Percentiles rank a stretch among this genome's conserved stretches.
phyloP scores from a whole-genome alignment of 2,888 invertebrate species.

The Esperia sulphurella region DNA sequence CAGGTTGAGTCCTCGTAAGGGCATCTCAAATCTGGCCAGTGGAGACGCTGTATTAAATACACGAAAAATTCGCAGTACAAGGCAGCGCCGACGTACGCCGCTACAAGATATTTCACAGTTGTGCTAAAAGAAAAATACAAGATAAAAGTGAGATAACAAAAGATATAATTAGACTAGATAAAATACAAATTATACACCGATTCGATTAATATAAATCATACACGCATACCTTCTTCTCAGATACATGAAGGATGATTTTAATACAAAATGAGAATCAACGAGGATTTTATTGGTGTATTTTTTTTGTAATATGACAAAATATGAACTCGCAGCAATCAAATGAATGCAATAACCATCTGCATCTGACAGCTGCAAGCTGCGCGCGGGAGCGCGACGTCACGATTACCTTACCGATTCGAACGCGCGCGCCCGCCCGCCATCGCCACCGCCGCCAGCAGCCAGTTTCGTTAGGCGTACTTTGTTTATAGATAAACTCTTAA shows the following conservation, averaged over 20 bases:
- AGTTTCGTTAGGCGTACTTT: no score
- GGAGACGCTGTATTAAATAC: constrained; percentile 57
- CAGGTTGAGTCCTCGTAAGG: constrained; percentile 63
- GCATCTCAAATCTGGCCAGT: constrained; percentile 73
- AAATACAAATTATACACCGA: not conserved
- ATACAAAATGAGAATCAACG: no score
- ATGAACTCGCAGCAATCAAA: no score
- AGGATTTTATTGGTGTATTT: no score
- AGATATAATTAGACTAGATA: not conserved
- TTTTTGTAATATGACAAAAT: no score
- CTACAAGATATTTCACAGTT: constrained; percentile 49
- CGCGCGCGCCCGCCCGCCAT: no score
- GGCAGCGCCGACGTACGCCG: constrained; percentile 36
- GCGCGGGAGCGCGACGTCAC: no score
- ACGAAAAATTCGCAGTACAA: constrained; percentile 80
- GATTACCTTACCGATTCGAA: no score
- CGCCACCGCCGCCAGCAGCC: no score
- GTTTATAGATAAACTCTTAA: no score
- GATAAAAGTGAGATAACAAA: constrained; percentile 1
- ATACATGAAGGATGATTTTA: constrained; percentile 30
- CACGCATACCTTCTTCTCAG: constrained; percentile 40
- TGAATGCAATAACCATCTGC: no score
- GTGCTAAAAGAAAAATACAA: constrained; percentile 35
- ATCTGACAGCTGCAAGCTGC: no score
- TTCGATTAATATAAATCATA: not conserved